These are phyloP conservation scores for Leptopilina syphax DNA, from an alignment of 2,888 invertebrate genomes.

Conservation along the genomic window DNA sequence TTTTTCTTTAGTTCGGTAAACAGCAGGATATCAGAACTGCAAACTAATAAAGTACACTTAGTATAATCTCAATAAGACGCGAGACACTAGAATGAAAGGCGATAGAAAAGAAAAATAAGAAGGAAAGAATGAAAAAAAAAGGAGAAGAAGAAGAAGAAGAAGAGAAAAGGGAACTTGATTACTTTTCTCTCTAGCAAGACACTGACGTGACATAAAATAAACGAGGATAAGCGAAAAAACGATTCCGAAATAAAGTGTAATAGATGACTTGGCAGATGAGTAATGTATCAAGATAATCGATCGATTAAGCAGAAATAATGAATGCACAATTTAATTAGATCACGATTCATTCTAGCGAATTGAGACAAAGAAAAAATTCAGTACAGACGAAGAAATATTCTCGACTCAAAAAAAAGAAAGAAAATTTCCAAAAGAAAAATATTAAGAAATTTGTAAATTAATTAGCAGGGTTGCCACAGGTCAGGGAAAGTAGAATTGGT, in stretches of 20 bases:
- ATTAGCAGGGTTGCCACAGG: no score
- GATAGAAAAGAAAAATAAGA: slow-evolving; percentile 33
- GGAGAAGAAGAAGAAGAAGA: no score
- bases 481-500: no score
- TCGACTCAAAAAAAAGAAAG: neutral
- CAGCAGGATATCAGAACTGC: slow-evolving; percentile 38
- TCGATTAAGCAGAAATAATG: slow-evolving; percentile 27
- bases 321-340: slow-evolving; percentile 11
- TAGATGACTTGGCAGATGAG: slow-evolving; percentile 33
- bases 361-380: neutral
- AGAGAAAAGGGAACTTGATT: slow-evolving; percentile 20
- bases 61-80: slow-evolving; percentile 41
- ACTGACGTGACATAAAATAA: slow-evolving; percentile 37
- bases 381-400: no score
- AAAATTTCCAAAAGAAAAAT: no score
- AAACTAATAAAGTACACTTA: slow-evolving; percentile 45
- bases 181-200: slow-evolving; percentile 36
- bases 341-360: slow-evolving; percentile 6
- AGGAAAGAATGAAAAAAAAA: no score
- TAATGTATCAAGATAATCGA: slow-evolving; percentile 22
- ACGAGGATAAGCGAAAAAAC: slow-evolving; percentile 29
- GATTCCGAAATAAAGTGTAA: slow-evolving; percentile 25
- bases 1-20: slow-evolving; percentile 32
- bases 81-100: slow-evolving; percentile 31
- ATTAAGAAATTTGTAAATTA: no score